Base-by-base conservation (phyloP, 1,140 invertebrate species). In the Dreissena rostriformis region DNA sequence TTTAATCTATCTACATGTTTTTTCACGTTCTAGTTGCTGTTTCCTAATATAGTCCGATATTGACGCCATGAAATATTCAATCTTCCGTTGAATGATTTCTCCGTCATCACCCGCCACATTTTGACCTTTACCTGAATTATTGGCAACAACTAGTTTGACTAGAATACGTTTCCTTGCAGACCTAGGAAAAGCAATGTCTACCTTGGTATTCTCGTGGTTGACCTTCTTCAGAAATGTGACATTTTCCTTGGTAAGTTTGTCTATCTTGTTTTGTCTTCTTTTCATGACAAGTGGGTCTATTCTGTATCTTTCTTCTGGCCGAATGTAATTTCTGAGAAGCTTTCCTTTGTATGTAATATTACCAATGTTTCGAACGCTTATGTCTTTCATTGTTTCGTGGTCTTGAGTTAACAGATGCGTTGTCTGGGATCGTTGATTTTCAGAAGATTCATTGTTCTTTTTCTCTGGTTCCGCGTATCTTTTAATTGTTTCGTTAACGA, bases 171-270 rank as follows among this genome's bases (percentile, higher is more conserved):
- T 61, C 26, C 79, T 24, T 10, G 51, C 70, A n/a, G 79, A 51
- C 39, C 79, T 24, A n/a, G 79, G 79, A 52, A 82, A 82, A n/a
- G 79, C 79, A 17, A 82, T 82, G 49, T 82, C 79, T 28, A 82
- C 70, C 66, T 71, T 22, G 15, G 66, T 82, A 66, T 82, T 82
- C 63, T 73, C 79, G 72, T 82, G 79, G 28, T 82, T 82, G 11
- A 82, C 71, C 19, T 71, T 28, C 28, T 74, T 73, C 49, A 82
- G 39, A 66, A 67, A 82, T 51, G 79, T 29, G 19, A 63, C 11
- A 29, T 70, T 82, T 22, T 73, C 70, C 26, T 73, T 73, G 14
- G 79, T 57, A 39, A 82, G 61, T 66, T 73, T 82, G n/a, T 82
- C 79, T 70, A 82, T 82, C 65, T 73, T 73, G 28, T 73, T 65